Percentiles rank a stretch among this genome's conserved stretches.
Evolutionary conservation across 23 tunicate species (phyloP).

Genomic region (Ascidia mentula): DNA sequence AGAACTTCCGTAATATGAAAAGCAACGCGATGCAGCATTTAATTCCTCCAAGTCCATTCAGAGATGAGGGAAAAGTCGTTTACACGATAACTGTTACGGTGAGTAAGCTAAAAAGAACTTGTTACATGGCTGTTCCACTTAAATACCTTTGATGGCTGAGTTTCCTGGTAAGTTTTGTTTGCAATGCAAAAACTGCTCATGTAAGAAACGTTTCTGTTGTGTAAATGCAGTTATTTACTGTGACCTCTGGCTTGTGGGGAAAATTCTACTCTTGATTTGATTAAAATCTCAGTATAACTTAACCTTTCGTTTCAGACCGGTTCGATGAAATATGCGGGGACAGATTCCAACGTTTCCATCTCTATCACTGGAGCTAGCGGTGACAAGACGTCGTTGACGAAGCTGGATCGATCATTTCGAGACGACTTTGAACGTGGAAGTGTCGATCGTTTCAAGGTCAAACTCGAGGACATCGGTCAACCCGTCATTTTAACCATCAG

Average conservation of each 20-base stretch:
- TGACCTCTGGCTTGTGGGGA: no score
- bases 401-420: conserved; percentile 64
- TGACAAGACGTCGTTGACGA: conserved; percentile 43
- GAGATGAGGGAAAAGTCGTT: conserved; percentile 25
- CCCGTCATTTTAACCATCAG: conserved; percentile 67
- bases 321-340: conserved; percentile 84
- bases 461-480: conserved; percentile 80
- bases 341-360: conserved; percentile 82
- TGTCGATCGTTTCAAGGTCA: conserved; percentile 73
- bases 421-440: conserved; percentile 93
- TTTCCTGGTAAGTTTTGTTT: no score
- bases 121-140: no score
- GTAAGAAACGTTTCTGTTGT: no score
- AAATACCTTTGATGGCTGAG: no score
- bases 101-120: background rate
- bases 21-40: conserved; percentile 23
- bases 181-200: no score
- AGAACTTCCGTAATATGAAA: conserved; percentile 22
- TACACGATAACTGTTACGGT: conserved; percentile 36
- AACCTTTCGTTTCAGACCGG: conserved; percentile 95
- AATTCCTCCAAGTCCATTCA: conserved; percentile 22
- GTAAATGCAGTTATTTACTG: no score
- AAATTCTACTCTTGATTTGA: no score
- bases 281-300: no score
- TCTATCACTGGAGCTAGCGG: conserved; percentile 74